Conservation (phyloP, 2,888 invertebrate species). For the Lepidonotus clava region DNA sequence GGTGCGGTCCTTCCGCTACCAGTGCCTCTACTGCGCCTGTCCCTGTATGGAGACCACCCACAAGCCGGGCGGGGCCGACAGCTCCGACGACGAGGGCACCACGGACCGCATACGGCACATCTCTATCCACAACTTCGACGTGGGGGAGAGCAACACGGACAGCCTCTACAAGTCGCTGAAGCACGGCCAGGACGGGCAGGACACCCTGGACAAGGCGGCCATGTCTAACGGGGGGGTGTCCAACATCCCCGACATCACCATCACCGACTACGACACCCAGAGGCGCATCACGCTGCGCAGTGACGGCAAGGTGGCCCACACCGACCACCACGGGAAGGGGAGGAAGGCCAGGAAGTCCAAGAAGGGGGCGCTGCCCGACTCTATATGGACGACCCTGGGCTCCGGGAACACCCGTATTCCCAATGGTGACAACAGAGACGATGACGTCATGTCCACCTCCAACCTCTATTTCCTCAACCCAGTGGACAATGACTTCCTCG, state of each 20-base stretch:
- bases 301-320: background rate
- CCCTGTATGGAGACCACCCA: background rate
- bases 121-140: background rate
- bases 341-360: background rate
- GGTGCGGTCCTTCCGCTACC: slow-evolving; percentile 46
- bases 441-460: background rate
- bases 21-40: slow-evolving; percentile 38
- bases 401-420: background rate
- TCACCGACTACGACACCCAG: slow-evolving; percentile 54
- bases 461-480: slow-evolving; percentile 38
- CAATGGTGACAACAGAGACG: background rate
- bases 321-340: background rate
- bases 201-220: background rate
- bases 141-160: slow-evolving; percentile 34
- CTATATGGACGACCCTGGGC: background rate
- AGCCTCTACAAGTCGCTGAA: background rate
- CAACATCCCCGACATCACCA: slow-evolving; percentile 54
- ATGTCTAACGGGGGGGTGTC: slow-evolving; percentile 16
- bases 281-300: background rate
- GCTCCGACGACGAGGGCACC: background rate
- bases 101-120: background rate
- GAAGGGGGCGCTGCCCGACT: background rate
- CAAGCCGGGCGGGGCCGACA: background rate
- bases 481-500: slow-evolving; percentile 32
- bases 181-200: background rate